These are phyloP conservation scores for Distichodus sexfasciatus DNA, from an alignment of 2,797 vertebrate genomes.

Conservation along the genomic window DNA sequence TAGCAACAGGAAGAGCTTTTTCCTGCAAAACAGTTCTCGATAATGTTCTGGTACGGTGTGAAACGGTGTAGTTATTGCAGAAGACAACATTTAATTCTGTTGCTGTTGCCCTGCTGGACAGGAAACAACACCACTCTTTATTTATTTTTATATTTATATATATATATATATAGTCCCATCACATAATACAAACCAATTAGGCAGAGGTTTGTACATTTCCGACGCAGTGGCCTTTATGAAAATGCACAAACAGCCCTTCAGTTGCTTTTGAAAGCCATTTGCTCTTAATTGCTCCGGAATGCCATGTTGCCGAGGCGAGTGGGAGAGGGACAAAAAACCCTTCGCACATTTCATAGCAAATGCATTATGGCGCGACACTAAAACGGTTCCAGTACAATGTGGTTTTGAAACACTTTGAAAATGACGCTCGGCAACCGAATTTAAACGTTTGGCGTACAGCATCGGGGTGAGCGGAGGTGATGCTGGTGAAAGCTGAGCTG, in stretches of 20 bases:
- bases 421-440: constrained; percentile 29
- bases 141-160: constrained; percentile 17
- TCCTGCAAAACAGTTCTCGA: no score
- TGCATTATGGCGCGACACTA: constrained; percentile 39
- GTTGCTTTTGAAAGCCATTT: constrained; percentile 51
- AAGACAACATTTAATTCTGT: not conserved
- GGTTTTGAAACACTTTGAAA: constrained; percentile 47
- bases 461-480: not conserved
- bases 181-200: constrained; percentile 42
- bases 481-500: constrained; percentile 21
- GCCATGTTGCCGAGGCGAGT: constrained; percentile 23
- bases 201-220: constrained; percentile 36
- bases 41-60: no score
- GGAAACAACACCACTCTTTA: constrained; percentile 19
- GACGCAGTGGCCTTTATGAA: constrained; percentile 46
- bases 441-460: constrained; percentile 37
- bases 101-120: not conserved
- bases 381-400: constrained; percentile 47
- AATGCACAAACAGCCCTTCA: constrained; percentile 42
- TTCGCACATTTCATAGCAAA: constrained; percentile 29
- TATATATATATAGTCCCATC: no score
- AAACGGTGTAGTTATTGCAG: not conserved
- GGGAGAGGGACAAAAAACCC: no score
- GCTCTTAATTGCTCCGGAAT: constrained; percentile 48
- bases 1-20: no score